These are phyloP conservation scores for Sphaerophoria taeniata DNA, from an alignment of 2,888 invertebrate species.

Conservation along the genomic window DNA sequence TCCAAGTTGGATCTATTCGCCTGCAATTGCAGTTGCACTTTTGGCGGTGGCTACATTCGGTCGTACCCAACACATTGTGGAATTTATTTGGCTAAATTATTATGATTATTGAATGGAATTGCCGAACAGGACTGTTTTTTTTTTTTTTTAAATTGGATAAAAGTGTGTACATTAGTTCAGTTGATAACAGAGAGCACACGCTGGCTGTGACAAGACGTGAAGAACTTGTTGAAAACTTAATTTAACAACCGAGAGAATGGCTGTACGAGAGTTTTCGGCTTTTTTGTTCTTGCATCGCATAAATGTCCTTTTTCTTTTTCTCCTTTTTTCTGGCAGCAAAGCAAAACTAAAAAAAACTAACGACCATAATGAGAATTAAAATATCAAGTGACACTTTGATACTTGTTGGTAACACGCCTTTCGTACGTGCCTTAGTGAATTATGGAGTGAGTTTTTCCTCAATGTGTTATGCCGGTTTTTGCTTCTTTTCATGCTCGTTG, in stretches of 20 bases:
- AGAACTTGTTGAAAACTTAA: slow-evolving; percentile 68
- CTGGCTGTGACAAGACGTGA: slow-evolving; percentile 48
- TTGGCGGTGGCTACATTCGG: slow-evolving; percentile 32
- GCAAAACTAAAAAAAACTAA: background rate
- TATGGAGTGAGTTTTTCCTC: slow-evolving; percentile 13
- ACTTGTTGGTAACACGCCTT: slow-evolving; percentile 48
- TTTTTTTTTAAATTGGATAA: background rate
- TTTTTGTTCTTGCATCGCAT: slow-evolving; percentile 4
- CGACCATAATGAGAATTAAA: slow-evolving; percentile 16
- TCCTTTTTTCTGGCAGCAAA: background rate
- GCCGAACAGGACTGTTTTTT: slow-evolving; percentile 51
- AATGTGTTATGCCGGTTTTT: background rate
- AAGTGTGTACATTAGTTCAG: background rate
- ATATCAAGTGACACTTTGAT: slow-evolving; percentile 54
- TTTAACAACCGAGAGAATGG: slow-evolving; percentile 50
- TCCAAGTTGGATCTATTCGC: background rate
- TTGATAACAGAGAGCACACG: background rate
- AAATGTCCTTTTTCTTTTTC: slow-evolving; percentile 35
- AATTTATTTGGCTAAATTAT: slow-evolving; percentile 72
- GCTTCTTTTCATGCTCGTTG: slow-evolving; percentile 27
- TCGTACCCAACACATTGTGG: slow-evolving; percentile 62
- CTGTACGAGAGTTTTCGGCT: background rate
- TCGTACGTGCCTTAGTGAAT: slow-evolving; percentile 47
- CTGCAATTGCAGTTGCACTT: slow-evolving; percentile 8
- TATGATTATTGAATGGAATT: slow-evolving; percentile 71